Evolutionary conservation across 2,888 invertebrate species (phyloP), one percentile per base, ranked within the genome.

Genomic region (Rhingia campestris): DNA sequence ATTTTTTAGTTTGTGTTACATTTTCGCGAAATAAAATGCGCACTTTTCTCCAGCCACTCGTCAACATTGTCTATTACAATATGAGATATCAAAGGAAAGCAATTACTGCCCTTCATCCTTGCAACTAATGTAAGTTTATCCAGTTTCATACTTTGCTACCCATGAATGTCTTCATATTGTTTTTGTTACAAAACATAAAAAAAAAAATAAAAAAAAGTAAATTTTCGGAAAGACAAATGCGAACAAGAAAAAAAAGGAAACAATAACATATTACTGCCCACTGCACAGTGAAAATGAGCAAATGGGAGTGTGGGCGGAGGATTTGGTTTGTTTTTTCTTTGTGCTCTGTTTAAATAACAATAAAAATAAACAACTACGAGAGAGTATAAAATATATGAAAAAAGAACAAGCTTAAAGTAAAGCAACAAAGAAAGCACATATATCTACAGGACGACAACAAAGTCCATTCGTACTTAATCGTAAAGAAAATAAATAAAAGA

Each of bases 391-490:
- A 66, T 53, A 74, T 64, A 9, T 54, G 45, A 64, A 61, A 75
- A n/a, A 75, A 61, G 10, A 30, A 51, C 58, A 22, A 75, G 33
- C 33, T 37, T 33, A 33, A 58, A 59, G n/a, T 9, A 32, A 10
- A 12, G 30, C 12, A 6, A 53, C 30, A 66, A 5, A 61, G 45
- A 54, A 45, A 45, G 39, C n/a, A 39, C 12, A n/a, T 22, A 63
- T 1, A 33, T 12, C 47, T 10, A n/a, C 22, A n/a, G 22, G 47
- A 74, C 56, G 22, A 22, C 22, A 22, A 56, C 41, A 72, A 64
- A 76, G 70, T 76, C 76, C 64, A 70, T 76, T 81, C 76, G 64
- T 64, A 75, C 47, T 70, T 64, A 76, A 81, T 76, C 70, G 64
- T 47, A 53, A 81, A 81, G 51, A 64, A 76, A 75, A 70, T 70